Evolutionary conservation across 2,888 invertebrate species (phyloP), one percentile per base, ranked within the genome.

Genomic region (Criorhina ranunculi): DNA sequence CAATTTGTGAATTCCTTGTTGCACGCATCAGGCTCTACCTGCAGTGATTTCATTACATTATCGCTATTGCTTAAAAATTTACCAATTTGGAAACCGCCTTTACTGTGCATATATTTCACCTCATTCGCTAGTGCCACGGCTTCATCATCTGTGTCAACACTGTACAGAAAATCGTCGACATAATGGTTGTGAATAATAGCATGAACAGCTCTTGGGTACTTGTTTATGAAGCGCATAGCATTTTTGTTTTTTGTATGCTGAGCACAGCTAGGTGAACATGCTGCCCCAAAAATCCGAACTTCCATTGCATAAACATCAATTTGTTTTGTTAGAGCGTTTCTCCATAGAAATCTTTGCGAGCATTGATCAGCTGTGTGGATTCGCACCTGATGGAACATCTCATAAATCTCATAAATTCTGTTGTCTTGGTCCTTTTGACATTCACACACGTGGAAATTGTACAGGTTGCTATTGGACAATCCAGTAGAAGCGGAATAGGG

Each of bases 221-320:
- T 5, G 17, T 62, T 15, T 4, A 6, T 31, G 9, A 62, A 62
- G 5, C 33, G 15, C 5, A 46, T 6, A 19, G 44, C 33, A 33
- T 62, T 62, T 62, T 5, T 62, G 11, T 60, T 33, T 8, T 57
- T 40, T 4, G n/a, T n/a, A 12, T 40, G 37, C 4, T 57, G 57
- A 5, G 60, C 31, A 17, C 60, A 60, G 8, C 8, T 7, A 7
- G 33, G 33, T 6, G 33, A 33, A 8, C 33, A 33, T 1, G 33
- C 8, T 7, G 17, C 31, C 4, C 42, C 60, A 29, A 60, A 60
- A 12, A 15, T 60, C 12, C 42, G n/a, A 0, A 60, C 15, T 11
- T 2, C n/a, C 44, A 60, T 44, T 4, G 29, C 31, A 31, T 12
- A 60, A 9, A 44, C 60, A 12, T 44, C 29, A 5, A 29, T 29